Evolutionary conservation across 1,140 invertebrate species (phyloP).

Genomic region (Campoletis sonorensis): DNA sequence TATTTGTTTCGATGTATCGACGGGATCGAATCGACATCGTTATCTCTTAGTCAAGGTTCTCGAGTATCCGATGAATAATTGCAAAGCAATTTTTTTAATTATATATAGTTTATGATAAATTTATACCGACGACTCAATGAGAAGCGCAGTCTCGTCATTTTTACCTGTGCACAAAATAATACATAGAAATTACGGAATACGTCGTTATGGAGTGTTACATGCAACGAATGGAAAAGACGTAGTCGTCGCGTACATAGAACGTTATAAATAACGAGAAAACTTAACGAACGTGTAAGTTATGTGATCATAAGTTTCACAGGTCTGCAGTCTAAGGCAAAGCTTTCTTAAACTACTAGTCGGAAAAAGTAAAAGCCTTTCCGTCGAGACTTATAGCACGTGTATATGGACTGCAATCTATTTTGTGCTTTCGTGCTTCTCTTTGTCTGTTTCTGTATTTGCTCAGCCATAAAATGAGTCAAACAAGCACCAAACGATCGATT

Average conservation of each 20-base stretch:
- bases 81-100: too few relatives aligned
- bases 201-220: conserved; percentile 3
- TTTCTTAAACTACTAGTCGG: not conserved
- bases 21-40: too few relatives aligned
- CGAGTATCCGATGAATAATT: too few relatives aligned
- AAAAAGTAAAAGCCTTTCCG: not conserved
- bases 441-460: not conserved
- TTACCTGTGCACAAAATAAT: not conserved
- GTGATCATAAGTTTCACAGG: not conserved
- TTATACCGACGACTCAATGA: not conserved
- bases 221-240: not conserved
- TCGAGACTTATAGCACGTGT: not conserved
- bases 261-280: not conserved
- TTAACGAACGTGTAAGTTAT: conserved; percentile 5
- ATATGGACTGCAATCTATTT: not conserved
- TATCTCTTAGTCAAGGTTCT: too few relatives aligned
- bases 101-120: not conserved
- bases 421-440: not conserved
- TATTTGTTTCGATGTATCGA: too few relatives aligned
- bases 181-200: not conserved
- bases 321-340: not conserved
- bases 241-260: not conserved
- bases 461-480: not conserved
- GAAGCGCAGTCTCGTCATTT: not conserved
- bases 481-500: not conserved